Conservation (phyloP, 2,797 vertebrate species). For the Telmatherina bonti region DNA sequence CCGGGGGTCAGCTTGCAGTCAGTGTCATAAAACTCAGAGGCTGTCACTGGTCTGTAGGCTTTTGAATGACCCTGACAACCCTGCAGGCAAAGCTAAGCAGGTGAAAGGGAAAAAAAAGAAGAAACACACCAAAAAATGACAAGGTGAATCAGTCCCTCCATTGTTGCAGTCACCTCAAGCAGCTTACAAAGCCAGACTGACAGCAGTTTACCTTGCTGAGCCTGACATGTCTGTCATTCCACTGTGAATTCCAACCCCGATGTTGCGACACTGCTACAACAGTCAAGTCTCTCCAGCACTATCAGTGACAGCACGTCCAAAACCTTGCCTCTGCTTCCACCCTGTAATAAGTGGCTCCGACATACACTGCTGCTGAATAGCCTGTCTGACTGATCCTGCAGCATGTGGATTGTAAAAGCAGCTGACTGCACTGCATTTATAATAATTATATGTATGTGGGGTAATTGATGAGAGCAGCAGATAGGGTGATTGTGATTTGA, state of each 20-base stretch:
- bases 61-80: conserved; percentile 24
- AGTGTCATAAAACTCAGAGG: conserved; percentile 52
- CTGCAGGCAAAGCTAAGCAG: conserved; percentile 29
- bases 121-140: conserved; percentile 27
- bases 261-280: conserved; percentile 29
- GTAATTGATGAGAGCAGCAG: conserved; percentile 43
- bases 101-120: conserved; percentile 29
- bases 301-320: conserved; percentile 50
- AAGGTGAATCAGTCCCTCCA: conserved; percentile 30
- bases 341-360: conserved; percentile 58
- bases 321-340: conserved; percentile 14
- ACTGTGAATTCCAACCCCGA: conserved; percentile 34
- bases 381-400: conserved; percentile 48
- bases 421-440: conserved; percentile 48
- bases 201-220: conserved; percentile 57
- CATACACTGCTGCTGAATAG: conserved; percentile 51
- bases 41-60: conserved; percentile 26
- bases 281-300: conserved; percentile 8
- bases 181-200: conserved; percentile 50
- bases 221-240: conserved; percentile 44
- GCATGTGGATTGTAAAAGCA: conserved; percentile 48
- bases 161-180: conserved; percentile 46
- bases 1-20: conserved; percentile 58
- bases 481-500: conserved; percentile 9
- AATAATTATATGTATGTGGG: conserved; percentile 50